Conservation (phyloP, 2,888 invertebrate species). For the Drosophila parthenogenetica region DNA sequence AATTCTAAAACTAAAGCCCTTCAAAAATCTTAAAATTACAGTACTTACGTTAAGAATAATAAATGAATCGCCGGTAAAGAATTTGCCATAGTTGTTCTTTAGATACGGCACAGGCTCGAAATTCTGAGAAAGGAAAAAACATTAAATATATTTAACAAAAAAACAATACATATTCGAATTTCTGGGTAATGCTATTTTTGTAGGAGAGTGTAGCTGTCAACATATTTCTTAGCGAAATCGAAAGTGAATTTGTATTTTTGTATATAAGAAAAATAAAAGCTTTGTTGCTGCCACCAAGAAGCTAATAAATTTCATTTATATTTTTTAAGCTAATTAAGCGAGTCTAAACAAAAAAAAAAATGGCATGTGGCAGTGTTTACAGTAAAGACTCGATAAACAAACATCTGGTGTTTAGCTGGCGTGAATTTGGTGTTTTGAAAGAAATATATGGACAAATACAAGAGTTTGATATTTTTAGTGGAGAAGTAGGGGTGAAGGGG, state of each 20-base stretch:
- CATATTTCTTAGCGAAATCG: constrained; percentile 31
- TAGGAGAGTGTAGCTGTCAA: constrained; percentile 22
- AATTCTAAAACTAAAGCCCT: too few relatives aligned
- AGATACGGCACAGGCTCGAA: constrained; percentile 92
- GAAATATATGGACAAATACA: constrained; percentile 18
- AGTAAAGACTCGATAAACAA: constrained; percentile 33
- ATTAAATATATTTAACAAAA: background rate
- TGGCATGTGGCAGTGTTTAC: constrained; percentile 26
- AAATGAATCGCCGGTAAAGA: constrained; percentile 94
- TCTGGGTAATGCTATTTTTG: constrained; percentile 32
- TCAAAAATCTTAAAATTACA: background rate
- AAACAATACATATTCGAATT: constrained; percentile 4
- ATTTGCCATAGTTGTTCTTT: constrained; percentile 91
- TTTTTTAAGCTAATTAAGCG: constrained; percentile 59
- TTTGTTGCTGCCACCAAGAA: constrained; percentile 18
- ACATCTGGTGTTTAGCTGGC: constrained; percentile 64
- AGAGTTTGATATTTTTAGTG: constrained; percentile 19
- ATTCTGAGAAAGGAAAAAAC: constrained; percentile 86
- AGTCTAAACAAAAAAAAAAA: constrained; percentile 7
- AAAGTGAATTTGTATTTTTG: constrained; percentile 26
- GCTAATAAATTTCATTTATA: constrained; percentile 60
- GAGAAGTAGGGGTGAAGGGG: background rate
- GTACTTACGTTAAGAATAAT: constrained; percentile 91
- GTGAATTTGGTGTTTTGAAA: constrained; percentile 55
- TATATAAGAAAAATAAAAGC: constrained; percentile 31